Evolutionary conservation across 2,113 vertebrate species (phyloP).

Genomic region (Labrus mixtus): DNA sequence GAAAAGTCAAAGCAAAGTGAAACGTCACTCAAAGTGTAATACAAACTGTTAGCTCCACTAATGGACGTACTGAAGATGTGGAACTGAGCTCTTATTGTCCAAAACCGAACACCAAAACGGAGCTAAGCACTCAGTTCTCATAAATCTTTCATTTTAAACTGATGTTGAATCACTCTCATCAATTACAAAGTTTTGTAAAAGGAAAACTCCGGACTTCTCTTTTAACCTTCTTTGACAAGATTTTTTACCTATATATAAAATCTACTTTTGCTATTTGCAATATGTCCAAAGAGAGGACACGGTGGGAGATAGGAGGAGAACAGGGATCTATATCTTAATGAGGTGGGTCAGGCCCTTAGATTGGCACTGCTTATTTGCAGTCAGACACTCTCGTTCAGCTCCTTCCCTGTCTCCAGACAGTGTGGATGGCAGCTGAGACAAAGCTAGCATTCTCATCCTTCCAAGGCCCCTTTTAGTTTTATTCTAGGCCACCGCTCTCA

Average conservation of each 20-base stretch:
- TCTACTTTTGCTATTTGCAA: not conserved
- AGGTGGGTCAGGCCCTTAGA: conserved; percentile 52
- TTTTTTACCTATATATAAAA: conserved; percentile 21
- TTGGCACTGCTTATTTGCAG: conserved; percentile 80
- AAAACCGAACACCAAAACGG: conserved; percentile 41
- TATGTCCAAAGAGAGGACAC: not conserved
- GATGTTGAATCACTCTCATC: not conserved
- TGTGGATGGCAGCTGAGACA: conserved; percentile 82
- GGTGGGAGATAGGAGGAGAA: not conserved
- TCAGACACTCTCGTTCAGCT: conserved; percentile 79
- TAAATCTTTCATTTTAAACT: conserved; percentile 49
- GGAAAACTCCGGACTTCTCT: conserved; percentile 4
- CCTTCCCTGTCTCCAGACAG: conserved; percentile 76
- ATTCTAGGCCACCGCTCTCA: conserved; percentile 82
- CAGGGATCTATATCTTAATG: conserved; percentile 1
- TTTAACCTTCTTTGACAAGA: not conserved
- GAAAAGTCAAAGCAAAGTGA: not conserved
- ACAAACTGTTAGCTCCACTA: conserved; percentile 9
- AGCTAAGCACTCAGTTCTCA: conserved; percentile 41
- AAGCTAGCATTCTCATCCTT: conserved; percentile 79
- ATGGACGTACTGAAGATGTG: conserved; percentile 6
- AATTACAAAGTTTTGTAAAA: conserved; percentile 9
- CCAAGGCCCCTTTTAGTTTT: conserved; percentile 77
- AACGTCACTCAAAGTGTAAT: conserved; percentile 4
- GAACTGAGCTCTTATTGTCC: conserved; percentile 22